Evolutionary conservation across 1,140 invertebrate genomes (phyloP).

Genomic region (Magallana ariakensis): DNA sequence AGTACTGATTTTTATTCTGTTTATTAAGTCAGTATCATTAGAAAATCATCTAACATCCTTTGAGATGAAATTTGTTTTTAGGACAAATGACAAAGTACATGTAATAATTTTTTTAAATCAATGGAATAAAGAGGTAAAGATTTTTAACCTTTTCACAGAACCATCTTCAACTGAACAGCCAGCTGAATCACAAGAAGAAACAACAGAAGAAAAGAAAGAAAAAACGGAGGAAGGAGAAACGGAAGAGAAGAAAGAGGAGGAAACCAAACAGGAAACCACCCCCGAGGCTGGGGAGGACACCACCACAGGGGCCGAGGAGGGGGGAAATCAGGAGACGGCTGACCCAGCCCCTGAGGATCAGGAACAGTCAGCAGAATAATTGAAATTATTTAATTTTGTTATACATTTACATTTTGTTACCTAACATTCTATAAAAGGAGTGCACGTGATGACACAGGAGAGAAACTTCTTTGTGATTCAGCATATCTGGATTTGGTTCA

Average conservation of each 20-base stretch:
- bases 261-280: conserved; percentile 45
- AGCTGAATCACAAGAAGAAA: conserved; percentile 47
- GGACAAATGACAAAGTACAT: no score
- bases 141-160: not conserved
- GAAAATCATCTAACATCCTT: no score
- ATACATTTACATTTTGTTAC: no score
- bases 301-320: conserved; percentile 44
- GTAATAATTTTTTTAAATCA: no score
- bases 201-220: conserved; percentile 42
- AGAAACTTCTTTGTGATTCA: no score
- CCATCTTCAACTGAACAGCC: not conserved
- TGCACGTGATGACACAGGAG: no score
- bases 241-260: conserved; percentile 53
- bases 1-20: no score
- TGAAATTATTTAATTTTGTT: not conserved
- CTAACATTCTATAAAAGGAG: no score
- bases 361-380: conserved; percentile 11
- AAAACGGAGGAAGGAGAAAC: conserved; percentile 53
- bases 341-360: not conserved
- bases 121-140: not conserved
- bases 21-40: no score
- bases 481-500: no score
- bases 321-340: not conserved
- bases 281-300: conserved; percentile 50
- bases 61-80: no score